Evolutionary conservation across 2,888 invertebrate species (phyloP), one percentile per base, ranked within the genome.

Genomic region (Drosophila atroscutellata): DNA sequence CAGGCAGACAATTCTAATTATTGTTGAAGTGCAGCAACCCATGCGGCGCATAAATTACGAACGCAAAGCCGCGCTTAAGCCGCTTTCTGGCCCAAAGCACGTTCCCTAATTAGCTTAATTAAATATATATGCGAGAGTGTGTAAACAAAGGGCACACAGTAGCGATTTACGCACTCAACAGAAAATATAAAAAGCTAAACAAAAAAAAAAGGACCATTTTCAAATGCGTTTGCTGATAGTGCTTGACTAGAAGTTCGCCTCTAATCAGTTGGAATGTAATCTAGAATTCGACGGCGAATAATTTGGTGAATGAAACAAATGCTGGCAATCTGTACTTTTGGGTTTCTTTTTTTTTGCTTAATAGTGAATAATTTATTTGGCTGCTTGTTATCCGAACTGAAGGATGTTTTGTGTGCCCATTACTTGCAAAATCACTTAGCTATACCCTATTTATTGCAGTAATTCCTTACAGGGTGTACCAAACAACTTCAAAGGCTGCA

Each of bases 61-160:
- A 26, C 8, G 37, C 28, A 69, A 86, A 87, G 89, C 79, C 89
- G 59, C 64, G 72, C 66, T 76, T 82, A 85, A 83, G 83, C 79
- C 68, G 71, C 75, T 65, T 72, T 75, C 63, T 67, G 58, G 75
- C 77, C 72, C 83, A 49, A 65, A 78, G 90, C 89, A 91, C 91
- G 87, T 87, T 75, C 74, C 81, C 87, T 91, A 91, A 91, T 91
- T 91, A 91, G 90, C 83, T 84, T 83, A 91, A 91, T 91, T 91
- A 91, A 91, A 91, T 91, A 88, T 85, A 83, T 83, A 75, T 90
- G 85, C 76, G 73, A 68, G 77, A 81, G 80, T 86, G 78, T 81
- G 83, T 72, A 84, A 82, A 81, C 89, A 89, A 75, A 70, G 61
- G 64, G 66, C 67, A 67, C 55, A 74, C 68, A 66, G 66, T 57